Conservation (phyloP, 2,113 vertebrate species). For the Orycteropus afer region DNA sequence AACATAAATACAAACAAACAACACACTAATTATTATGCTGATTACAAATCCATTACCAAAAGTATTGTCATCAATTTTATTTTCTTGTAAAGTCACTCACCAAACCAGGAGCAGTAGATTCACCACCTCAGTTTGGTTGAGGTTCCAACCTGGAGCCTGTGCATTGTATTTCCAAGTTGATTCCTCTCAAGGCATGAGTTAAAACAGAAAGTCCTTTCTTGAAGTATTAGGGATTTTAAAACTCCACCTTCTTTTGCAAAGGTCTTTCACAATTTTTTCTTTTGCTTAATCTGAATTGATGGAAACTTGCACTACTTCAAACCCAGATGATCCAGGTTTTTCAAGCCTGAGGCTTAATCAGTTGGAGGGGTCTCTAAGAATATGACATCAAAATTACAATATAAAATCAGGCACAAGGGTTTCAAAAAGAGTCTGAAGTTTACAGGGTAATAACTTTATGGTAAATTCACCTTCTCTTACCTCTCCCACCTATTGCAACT, state of each 20-base stretch:
- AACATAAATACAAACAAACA: neutral
- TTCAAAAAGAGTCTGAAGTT: neutral
- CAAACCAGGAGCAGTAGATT: neutral
- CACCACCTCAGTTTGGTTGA: neutral
- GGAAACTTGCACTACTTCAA: neutral
- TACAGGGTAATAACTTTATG: neutral
- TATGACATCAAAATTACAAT: neutral
- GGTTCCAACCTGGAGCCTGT: neutral
- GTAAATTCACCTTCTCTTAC: neutral
- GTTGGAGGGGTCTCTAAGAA: neutral
- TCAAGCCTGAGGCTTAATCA: neutral
- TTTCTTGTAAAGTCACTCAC: neutral
- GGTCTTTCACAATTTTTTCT: neutral
- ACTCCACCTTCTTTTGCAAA: neutral
- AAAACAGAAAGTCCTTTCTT: neutral
- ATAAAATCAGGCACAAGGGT: neutral
- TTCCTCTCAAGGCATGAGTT: neutral
- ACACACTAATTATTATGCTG: neutral
- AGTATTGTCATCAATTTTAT: neutral
- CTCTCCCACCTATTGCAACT: neutral
- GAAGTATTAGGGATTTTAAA: neutral
- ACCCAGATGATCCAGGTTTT: neutral
- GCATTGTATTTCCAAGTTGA: neutral
- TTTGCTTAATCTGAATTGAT: neutral
- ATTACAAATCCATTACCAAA: neutral